Evolutionary conservation across 2,797 vertebrate species (phyloP).

Genomic region (Urocyon cinereoargenteus): DNA sequence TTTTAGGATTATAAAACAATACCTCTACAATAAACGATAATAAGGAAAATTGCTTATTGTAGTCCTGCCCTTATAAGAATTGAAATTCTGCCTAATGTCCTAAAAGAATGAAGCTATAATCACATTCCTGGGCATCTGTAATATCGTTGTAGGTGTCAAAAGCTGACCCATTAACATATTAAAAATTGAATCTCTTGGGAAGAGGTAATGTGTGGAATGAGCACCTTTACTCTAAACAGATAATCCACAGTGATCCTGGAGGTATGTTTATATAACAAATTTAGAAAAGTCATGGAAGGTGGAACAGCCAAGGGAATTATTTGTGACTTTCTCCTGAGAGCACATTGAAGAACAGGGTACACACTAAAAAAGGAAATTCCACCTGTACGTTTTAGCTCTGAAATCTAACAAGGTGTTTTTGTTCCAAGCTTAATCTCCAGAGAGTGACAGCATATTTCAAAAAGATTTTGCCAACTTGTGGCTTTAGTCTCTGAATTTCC

Average conservation of each 20-base stretch:
- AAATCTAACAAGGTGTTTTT: slow-evolving; percentile 13
- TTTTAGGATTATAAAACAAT: background rate
- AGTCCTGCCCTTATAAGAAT: background rate
- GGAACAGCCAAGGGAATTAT: background rate
- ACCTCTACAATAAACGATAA: background rate
- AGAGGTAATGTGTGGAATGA: background rate
- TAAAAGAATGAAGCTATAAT: background rate
- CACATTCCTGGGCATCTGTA: background rate
- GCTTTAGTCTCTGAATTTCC: slow-evolving; percentile 45
- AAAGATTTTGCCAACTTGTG: slow-evolving; percentile 22
- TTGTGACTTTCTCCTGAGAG: slow-evolving; percentile 2
- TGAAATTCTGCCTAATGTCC: background rate
- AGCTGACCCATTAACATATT: background rate
- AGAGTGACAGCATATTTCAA: background rate
- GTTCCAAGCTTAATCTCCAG: background rate
- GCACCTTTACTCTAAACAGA: background rate
- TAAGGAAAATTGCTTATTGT: background rate
- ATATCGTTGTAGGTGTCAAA: background rate
- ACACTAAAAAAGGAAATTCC: background rate
- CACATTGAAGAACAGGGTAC: background rate
- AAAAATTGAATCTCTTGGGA: background rate
- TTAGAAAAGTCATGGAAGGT: background rate
- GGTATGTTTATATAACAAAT: background rate
- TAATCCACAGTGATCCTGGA: background rate
- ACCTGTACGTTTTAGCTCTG: background rate